Percentiles rank a stretch among this genome's conserved stretches.
These are phyloP conservation scores for Sebastes oblongus DNA, from an alignment of 2,797 vertebrate genomes.

Conservation along the genomic window DNA sequence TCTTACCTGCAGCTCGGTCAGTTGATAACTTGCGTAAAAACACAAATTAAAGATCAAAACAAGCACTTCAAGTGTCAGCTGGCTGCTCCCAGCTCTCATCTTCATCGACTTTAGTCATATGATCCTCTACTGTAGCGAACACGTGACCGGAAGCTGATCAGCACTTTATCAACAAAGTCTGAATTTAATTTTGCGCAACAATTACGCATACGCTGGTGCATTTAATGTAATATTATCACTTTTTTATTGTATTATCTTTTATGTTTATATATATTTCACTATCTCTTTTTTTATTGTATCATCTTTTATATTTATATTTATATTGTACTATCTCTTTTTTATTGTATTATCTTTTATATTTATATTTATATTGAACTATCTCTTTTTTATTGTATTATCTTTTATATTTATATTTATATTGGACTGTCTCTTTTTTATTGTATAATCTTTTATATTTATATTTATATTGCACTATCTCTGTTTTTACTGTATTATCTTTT, in stretches of 20 bases:
- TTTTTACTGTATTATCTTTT: too few species aligned
- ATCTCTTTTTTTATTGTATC: too few species aligned
- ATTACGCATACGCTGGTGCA: constrained; percentile 37
- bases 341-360: too few species aligned
- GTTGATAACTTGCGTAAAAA: constrained; percentile 52
- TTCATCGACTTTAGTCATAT: constrained; percentile 72
- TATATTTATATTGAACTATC: too few species aligned
- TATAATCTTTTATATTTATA: too few species aligned
- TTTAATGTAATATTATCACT: background rate
- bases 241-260: too few species aligned
- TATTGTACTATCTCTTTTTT: too few species aligned
- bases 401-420: too few species aligned
- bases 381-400: too few species aligned
- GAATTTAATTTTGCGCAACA: constrained; percentile 33
- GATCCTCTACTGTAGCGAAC: constrained; percentile 42
- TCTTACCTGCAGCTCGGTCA: constrained; percentile 68
- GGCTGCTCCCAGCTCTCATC: constrained; percentile 72
- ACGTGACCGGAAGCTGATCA: constrained; percentile 60
- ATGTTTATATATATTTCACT: fast-evolving
- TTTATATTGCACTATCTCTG: too few species aligned
- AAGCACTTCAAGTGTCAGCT: constrained; percentile 34
- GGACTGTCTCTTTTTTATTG: too few species aligned
- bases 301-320: too few species aligned
- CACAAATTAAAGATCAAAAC: constrained; percentile 57
- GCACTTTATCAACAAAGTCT: background rate